These are phyloP conservation scores for Limanda limanda DNA, from an alignment of 2,113 vertebrate genomes.

Conservation along the genomic window DNA sequence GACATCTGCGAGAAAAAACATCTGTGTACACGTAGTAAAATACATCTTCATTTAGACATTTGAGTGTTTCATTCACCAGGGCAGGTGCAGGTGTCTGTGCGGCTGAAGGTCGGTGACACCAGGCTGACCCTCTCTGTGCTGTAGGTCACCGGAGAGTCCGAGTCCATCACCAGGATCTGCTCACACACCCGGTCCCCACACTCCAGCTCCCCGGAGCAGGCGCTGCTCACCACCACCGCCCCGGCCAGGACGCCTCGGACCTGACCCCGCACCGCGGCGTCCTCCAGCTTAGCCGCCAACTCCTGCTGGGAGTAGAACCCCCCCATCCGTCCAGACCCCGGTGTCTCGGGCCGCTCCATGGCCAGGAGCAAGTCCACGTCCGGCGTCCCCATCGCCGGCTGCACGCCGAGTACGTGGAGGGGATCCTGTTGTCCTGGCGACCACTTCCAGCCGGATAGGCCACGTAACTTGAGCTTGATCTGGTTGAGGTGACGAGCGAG, in stretches of 20 bases:
- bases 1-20: too few species aligned
- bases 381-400: slow-evolving; percentile 84
- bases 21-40: too few species aligned
- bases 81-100: slow-evolving; percentile 90
- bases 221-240: slow-evolving; percentile 85
- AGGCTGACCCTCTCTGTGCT: slow-evolving; percentile 93
- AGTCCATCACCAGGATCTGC: slow-evolving; percentile 87
- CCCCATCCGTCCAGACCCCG: slow-evolving; percentile 7
- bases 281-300: slow-evolving; percentile 89
- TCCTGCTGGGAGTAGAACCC: slow-evolving; percentile 89
- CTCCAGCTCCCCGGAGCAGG: slow-evolving; percentile 89
- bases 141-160: slow-evolving; percentile 87
- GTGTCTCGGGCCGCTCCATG: slow-evolving; percentile 84
- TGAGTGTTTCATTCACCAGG: slow-evolving; percentile 78
- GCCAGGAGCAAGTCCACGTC: slow-evolving; percentile 93
- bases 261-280: slow-evolving; percentile 78
- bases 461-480: slow-evolving; percentile 86
- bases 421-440: slow-evolving; percentile 86
- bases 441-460: slow-evolving; percentile 73
- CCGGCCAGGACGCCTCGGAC: slow-evolving; percentile 88
- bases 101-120: slow-evolving; percentile 88
- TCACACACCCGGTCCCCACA: slow-evolving; percentile 92
- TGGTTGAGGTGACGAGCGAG: slow-evolving; percentile 89
- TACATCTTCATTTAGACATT: too few species aligned
- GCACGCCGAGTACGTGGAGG: slow-evolving; percentile 90